These are phyloP conservation scores for Hartigia nigra DNA, from an alignment of 2,888 invertebrate species.

Conservation along the genomic window DNA sequence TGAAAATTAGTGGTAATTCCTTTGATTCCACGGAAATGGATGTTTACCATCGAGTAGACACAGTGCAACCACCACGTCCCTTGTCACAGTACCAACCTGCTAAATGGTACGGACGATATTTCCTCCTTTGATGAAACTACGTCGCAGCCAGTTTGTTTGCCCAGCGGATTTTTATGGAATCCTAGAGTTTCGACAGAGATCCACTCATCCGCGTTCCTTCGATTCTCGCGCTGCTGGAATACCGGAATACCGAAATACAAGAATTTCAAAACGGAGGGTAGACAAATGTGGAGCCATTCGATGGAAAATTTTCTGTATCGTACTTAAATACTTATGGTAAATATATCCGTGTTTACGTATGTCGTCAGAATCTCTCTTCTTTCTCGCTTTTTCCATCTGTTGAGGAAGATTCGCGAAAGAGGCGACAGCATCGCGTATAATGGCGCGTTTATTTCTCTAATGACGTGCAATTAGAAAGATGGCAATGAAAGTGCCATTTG, in stretches of 20 bases:
- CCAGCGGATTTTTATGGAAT: neutral
- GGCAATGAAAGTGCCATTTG: conserved; percentile 62
- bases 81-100: conserved; percentile 35
- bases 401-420: neutral
- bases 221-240: conserved; percentile 4
- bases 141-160: neutral
- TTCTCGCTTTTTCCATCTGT: neutral
- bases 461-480: conserved; percentile 60
- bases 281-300: neutral
- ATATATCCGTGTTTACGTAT: neutral
- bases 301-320: neutral
- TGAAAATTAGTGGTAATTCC: conserved; percentile 40
- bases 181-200: conserved; percentile 14
- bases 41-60: conserved; percentile 20
- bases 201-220: conserved; percentile 15
- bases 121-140: neutral
- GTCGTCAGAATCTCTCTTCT: neutral
- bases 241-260: neutral
- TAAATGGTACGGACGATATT: conserved; percentile 30
- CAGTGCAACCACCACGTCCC: conserved; percentile 4
- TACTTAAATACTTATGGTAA: neutral
- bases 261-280: neutral
- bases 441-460: conserved; percentile 28
- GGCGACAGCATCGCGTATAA: conserved; percentile 22
- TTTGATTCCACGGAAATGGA: conserved; percentile 34